These are phyloP conservation scores for Beroe forskalii DNA, from an alignment of 37 sponge, comb jelly and placozoan genomes.

Conservation along the genomic window DNA sequence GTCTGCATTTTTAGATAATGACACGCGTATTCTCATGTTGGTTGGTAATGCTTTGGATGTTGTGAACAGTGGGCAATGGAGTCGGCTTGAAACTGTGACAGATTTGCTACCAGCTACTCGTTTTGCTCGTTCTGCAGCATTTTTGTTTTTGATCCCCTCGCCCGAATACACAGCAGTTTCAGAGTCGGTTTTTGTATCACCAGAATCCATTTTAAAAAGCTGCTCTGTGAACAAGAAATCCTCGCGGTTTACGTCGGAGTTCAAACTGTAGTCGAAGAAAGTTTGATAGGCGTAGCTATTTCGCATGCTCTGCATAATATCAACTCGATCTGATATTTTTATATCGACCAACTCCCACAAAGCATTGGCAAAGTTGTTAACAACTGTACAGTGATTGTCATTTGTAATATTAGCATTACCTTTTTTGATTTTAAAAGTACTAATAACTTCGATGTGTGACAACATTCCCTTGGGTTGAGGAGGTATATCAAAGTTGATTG, in stretches of 20 bases:
- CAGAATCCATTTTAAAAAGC: background rate
- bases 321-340: background rate
- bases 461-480: background rate
- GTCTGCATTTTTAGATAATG: background rate
- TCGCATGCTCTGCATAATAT: slow-evolving; percentile 37
- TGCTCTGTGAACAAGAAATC: background rate
- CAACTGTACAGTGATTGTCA: background rate
- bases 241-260: background rate
- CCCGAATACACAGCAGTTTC: background rate
- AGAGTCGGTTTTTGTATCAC: background rate
- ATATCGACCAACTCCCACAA: slow-evolving; percentile 14
- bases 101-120: background rate
- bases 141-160: background rate
- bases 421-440: background rate
- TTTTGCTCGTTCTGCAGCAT: slow-evolving; percentile 7
- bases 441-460: background rate
- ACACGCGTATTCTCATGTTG: background rate
- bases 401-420: background rate
- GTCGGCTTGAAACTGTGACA: background rate
- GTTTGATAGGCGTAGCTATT: slow-evolving; percentile 43
- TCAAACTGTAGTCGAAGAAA: background rate
- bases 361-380: background rate
- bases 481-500: slow-evolving; percentile 8
- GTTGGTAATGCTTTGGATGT: background rate
- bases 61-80: background rate